Evolutionary conservation across 2,888 invertebrate species (phyloP).

Genomic region (Desoria tigrina): DNA sequence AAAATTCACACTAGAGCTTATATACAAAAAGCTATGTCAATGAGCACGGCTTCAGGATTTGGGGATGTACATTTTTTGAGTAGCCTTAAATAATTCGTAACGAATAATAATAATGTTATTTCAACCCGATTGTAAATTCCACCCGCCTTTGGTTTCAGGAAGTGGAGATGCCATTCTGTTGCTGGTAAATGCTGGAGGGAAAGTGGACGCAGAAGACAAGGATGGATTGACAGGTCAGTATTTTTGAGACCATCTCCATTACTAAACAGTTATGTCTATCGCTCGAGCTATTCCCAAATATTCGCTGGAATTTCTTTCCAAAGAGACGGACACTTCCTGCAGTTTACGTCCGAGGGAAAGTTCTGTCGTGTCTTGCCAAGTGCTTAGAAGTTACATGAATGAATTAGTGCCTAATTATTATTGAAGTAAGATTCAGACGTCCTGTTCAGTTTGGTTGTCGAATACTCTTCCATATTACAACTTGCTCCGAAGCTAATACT

Average conservation of each 20-base stretch:
- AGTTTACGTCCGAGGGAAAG: neutral
- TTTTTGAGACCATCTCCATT: neutral
- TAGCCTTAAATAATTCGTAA: no score
- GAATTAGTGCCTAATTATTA: constrained; percentile 8
- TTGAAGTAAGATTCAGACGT: no score
- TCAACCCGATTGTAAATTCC: no score
- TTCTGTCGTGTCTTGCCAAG: no score
- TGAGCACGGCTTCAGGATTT: no score
- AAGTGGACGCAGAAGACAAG: constrained; percentile 79
- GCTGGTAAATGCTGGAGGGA: constrained; percentile 81
- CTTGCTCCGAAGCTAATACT: no score
- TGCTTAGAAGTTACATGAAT: neutral
- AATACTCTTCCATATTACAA: no score
- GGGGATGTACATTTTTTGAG: no score
- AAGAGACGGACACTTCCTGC: neutral
- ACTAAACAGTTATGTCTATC: no score
- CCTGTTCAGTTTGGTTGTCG: no score
- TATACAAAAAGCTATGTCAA: neutral
- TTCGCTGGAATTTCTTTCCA: neutral
- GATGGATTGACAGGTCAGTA: constrained; percentile 77
- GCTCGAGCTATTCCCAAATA: neutral
- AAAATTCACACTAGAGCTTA: neutral
- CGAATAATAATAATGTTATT: no score
- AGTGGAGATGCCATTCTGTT: constrained; percentile 88
- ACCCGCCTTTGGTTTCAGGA: constrained; percentile 58